phyloP scores from a whole-genome alignment of 2,797 vertebrate genomes.

The Sebastolobus altivelis region DNA sequence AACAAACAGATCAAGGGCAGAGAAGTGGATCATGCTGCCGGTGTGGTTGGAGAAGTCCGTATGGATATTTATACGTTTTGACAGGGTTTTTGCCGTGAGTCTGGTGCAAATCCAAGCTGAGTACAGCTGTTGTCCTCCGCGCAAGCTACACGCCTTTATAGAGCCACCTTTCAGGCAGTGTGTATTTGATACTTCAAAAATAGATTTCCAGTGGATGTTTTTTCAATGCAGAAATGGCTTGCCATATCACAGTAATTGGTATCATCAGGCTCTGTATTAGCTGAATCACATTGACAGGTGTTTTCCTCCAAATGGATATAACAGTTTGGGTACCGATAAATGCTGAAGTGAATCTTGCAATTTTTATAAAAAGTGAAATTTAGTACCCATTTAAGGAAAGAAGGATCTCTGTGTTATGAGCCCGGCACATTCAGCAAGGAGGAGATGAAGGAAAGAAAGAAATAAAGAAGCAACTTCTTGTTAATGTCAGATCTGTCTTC shows the following conservation, averaged over 20 bases:
- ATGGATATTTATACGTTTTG: not conserved
- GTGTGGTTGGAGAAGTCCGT: not conserved
- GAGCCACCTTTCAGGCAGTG: not conserved
- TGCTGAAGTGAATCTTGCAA: not conserved
- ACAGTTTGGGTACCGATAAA: not conserved
- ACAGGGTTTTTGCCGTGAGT: not conserved
- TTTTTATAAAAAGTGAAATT: not conserved
- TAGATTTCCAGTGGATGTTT: not conserved
- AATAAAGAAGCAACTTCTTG: not conserved
- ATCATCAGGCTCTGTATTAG: not conserved
- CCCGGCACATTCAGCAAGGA: not conserved
- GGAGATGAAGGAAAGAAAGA: not conserved
- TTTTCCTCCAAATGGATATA: not conserved
- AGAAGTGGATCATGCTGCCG: not conserved
- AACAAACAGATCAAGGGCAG: not conserved
- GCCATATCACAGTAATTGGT: not conserved
- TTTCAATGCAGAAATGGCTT: conserved; percentile 1
- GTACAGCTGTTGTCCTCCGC: not conserved
- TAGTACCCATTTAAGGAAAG: conserved; percentile 10
- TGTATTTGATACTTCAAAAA: not conserved
- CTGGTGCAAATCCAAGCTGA: not conserved
- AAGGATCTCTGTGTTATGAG: not conserved
- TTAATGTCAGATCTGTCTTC: conserved; percentile 36
- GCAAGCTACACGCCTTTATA: not conserved
- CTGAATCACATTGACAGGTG: not conserved